Percentiles rank a stretch among this genome's conserved stretches.
phyloP scores from a whole-genome alignment of 2,888 invertebrate genomes.

The Zygaena filipendulae region DNA sequence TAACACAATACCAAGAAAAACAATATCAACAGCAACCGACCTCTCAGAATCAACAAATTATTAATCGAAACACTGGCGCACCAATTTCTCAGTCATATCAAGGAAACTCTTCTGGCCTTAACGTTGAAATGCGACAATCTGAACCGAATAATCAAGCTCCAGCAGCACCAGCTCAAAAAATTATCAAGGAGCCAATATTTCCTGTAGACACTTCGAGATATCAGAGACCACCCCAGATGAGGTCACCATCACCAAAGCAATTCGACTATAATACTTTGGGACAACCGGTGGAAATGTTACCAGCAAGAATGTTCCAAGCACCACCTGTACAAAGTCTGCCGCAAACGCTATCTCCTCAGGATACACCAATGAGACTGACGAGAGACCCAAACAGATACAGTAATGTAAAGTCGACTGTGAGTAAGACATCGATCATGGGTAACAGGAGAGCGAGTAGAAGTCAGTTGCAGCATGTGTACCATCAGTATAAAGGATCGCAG shows the following conservation, averaged over 20 bases:
- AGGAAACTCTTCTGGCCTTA: too few species aligned
- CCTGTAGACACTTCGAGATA: constrained; percentile 35
- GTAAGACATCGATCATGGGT: constrained; percentile 45
- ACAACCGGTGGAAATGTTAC: constrained; percentile 44
- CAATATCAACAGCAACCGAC: constrained; percentile 19
- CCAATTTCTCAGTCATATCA: constrained; percentile 11
- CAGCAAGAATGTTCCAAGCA: constrained; percentile 27
- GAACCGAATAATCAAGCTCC: constrained; percentile 3
- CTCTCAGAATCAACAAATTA: constrained; percentile 17
- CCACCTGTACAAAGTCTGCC: constrained; percentile 28
- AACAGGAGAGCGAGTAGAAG: constrained; percentile 35
- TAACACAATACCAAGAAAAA: constrained; percentile 20
- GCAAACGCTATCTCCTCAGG: constrained; percentile 43
- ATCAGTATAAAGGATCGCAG: constrained; percentile 51
- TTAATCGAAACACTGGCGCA: constrained; percentile 23
- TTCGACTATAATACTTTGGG: constrained; percentile 47
- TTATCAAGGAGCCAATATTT: constrained; percentile 36
- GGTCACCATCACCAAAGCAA: too few species aligned
- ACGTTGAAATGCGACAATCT: too few species aligned
- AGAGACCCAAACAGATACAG: constrained; percentile 23
- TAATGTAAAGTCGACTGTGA: constrained; percentile 42
- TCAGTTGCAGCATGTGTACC: constrained; percentile 48
- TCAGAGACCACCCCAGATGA: constrained; percentile 13
- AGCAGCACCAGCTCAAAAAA: constrained; percentile 14
- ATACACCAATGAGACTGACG: constrained; percentile 18